A percentile compares a stretch with the other conserved stretches of the same genome.
phyloP scores from a whole-genome alignment of 2,888 invertebrate genomes.

The Leucoma salicis region DNA sequence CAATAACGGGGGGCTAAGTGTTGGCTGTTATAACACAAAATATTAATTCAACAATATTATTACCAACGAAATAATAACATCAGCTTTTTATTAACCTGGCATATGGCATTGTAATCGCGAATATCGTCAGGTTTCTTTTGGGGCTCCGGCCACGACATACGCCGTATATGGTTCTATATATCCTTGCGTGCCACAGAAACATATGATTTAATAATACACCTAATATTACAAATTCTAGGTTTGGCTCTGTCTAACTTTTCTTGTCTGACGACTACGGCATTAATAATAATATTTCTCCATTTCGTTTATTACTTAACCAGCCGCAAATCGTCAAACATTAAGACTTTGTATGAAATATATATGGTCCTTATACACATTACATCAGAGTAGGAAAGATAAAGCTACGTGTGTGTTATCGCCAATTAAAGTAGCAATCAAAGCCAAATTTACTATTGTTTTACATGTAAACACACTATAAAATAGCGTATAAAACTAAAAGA shows the following conservation, averaged over 20 bases:
- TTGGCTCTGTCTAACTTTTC: slow-evolving; percentile 26
- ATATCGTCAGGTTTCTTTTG: slow-evolving; percentile 29
- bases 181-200: slow-evolving; percentile 47
- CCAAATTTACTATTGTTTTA: slow-evolving; percentile 12
- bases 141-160: slow-evolving; percentile 34
- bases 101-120: slow-evolving; percentile 8
- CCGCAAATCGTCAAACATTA: slow-evolving; percentile 12
- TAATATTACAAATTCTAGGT: slow-evolving; percentile 34
- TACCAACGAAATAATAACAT: no score
- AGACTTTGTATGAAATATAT: slow-evolving; percentile 7
- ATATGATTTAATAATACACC: slow-evolving; percentile 48
- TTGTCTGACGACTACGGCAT: slow-evolving; percentile 25
- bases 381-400: slow-evolving; percentile 5
- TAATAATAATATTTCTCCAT: slow-evolving; percentile 27
- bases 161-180: slow-evolving; percentile 15
- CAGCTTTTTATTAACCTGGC: no score
- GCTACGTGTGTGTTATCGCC: slow-evolving; percentile 6
- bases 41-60: no score
- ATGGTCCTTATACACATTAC: no score
- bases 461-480: slow-evolving; percentile 22
- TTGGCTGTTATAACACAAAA: no score
- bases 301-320: slow-evolving; percentile 28
- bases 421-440: slow-evolving; percentile 14
- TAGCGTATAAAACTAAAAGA: slow-evolving; percentile 8
- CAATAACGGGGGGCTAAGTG: no score